Conservation (phyloP, 2,888 invertebrate genomes). For the Hypomecis atomaria region DNA sequence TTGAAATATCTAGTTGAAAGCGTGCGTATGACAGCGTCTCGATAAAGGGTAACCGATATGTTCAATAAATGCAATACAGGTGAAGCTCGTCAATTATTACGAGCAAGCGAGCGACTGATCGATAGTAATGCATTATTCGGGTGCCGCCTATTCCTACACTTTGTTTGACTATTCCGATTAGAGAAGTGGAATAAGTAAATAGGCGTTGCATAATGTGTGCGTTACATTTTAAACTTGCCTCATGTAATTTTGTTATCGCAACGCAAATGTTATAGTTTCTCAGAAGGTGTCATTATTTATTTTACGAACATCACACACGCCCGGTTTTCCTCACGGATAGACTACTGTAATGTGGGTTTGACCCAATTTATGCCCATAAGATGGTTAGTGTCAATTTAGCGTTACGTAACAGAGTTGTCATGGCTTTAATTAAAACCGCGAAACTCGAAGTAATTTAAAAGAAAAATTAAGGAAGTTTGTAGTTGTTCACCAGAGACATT, state of each 20-base stretch:
- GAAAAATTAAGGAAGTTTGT: no score
- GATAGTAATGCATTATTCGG: slow-evolving; percentile 47
- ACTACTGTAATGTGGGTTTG: slow-evolving; percentile 14
- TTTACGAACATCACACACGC: slow-evolving; percentile 5
- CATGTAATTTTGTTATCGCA: slow-evolving; percentile 18
- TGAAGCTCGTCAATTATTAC: slow-evolving; percentile 40
- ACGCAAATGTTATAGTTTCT: slow-evolving; percentile 18
- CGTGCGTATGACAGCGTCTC: slow-evolving; percentile 8
- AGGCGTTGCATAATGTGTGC: slow-evolving; percentile 19
- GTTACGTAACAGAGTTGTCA: slow-evolving; percentile 12
- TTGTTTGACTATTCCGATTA: slow-evolving; percentile 36
- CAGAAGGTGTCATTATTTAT: slow-evolving; percentile 14
- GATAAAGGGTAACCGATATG: slow-evolving; percentile 6
- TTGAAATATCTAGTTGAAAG: not conserved
- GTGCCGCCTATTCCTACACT: slow-evolving; percentile 40
- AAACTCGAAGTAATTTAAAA: not conserved
- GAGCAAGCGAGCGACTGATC: slow-evolving; percentile 42
- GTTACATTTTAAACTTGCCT: slow-evolving; percentile 7
- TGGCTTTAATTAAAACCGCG: slow-evolving; percentile 5
- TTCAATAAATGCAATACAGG: slow-evolving; percentile 28
- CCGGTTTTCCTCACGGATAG: slow-evolving; percentile 4
- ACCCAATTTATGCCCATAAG: slow-evolving; percentile 16
- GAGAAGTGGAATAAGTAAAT: slow-evolving; percentile 32
- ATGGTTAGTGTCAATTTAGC: slow-evolving; percentile 20
- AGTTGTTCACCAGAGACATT: no score